Evolutionary conservation across 2,888 invertebrate species (phyloP).

Genomic region (Metellina segmentata): DNA sequence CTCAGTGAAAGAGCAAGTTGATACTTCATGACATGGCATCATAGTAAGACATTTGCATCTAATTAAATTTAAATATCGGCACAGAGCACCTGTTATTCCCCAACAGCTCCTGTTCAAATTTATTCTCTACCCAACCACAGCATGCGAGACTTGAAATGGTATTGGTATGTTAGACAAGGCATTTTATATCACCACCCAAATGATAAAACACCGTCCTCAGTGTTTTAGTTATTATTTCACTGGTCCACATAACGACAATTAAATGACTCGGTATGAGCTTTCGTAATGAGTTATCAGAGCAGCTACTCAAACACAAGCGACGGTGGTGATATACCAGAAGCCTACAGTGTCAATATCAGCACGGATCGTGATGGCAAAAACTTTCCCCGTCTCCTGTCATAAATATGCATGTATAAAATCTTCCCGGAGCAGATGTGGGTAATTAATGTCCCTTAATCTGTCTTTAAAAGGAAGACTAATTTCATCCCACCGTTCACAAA

Average conservation of each 20-base stretch:
- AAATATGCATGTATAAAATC: constrained; percentile 38
- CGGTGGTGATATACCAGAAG: constrained; percentile 17
- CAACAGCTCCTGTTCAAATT: too few relatives aligned
- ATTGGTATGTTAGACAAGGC: not conserved
- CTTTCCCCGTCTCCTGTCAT: constrained; percentile 37
- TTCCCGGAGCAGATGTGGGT: constrained; percentile 18
- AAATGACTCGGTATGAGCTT: constrained; percentile 26
- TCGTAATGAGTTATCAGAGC: constrained; percentile 24
- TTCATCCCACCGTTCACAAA: constrained; percentile 3
- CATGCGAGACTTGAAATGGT: not conserved
- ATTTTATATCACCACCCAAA: not conserved
- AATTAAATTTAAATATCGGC: too few relatives aligned
- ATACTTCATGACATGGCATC: too few relatives aligned
- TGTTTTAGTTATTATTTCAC: not conserved
- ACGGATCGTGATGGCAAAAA: constrained; percentile 41
- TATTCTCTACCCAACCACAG: not conserved
- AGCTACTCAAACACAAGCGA: constrained; percentile 54
- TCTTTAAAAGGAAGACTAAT: constrained; percentile 19
- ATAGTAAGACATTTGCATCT: too few relatives aligned
- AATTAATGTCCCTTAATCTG: constrained; percentile 35
- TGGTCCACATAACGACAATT: constrained; percentile 9
- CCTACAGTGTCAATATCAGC: constrained; percentile 58
- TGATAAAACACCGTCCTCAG: not conserved
- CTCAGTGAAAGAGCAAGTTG: too few relatives aligned
- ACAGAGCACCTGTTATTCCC: too few relatives aligned